Evolutionary conservation across 2,888 invertebrate genomes (phyloP), one percentile per base, ranked within the genome.

Genomic region (Tridacna crocea): DNA sequence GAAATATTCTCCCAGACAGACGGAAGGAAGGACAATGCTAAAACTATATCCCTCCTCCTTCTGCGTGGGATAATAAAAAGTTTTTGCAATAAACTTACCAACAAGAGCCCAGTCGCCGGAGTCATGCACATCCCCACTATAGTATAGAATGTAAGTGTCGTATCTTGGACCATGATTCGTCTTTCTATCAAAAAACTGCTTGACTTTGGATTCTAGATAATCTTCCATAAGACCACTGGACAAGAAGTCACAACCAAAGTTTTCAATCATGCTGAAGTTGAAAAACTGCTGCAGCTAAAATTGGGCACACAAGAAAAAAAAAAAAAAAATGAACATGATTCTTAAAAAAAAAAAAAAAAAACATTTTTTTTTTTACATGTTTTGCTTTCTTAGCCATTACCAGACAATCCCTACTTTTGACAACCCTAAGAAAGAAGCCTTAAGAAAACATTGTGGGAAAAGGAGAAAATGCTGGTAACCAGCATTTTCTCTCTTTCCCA

Each of bases 21-120:
- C n/a, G n/a, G n/a, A n/a, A n/a, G n/a, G n/a, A n/a, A n/a, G n/a
- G n/a, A n/a, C n/a, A n/a, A n/a, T n/a, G n/a, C n/a, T n/a, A n/a
- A n/a, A n/a, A n/a, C n/a, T n/a, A n/a, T n/a, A n/a, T n/a, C n/a
- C n/a, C n/a, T n/a, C n/a, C n/a, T n/a, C n/a, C n/a, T n/a, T n/a
- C n/a, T n/a, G n/a, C n/a, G n/a, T n/a, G n/a, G n/a, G n/a, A n/a
- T n/a, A n/a, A n/a, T n/a, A n/a, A n/a, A n/a, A n/a, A n/a, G n/a
- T n/a, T n/a, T n/a, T n/a, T n/a, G n/a, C n/a, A n/a, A n/a, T 36
- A 36, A 36, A 36, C 36, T 36, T 85, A 94, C 94, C 94, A 85
- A 93, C 82, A n/a, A 94, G 88, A 6, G 94, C 93, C 93, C 94
- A 94, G 85, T 94, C 93, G 11, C 94, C 94, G n/a, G 90, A 90